These are phyloP conservation scores for Plagodis dolabraria DNA, from an alignment of 2,888 invertebrate species.

Conservation along the genomic window DNA sequence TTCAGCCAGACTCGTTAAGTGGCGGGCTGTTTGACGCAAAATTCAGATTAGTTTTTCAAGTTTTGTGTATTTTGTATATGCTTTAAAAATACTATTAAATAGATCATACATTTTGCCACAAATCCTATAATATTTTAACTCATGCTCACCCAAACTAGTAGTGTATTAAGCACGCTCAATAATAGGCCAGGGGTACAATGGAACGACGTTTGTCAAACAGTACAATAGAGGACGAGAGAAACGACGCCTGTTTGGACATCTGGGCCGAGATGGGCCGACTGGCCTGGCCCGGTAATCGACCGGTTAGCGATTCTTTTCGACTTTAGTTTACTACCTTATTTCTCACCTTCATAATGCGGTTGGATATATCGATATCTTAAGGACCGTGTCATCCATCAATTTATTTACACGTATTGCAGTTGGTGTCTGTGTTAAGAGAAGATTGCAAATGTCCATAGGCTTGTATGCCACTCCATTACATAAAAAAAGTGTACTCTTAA, in stretches of 20 bases:
- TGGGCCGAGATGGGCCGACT: constrained; percentile 56
- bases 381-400: too few relatives aligned
- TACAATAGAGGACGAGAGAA: constrained; percentile 62
- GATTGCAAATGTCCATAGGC: too few relatives aligned
- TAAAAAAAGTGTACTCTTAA: too few relatives aligned
- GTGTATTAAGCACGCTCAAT: constrained; percentile 76
- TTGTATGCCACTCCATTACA: too few relatives aligned
- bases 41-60: too few relatives aligned
- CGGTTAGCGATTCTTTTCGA: constrained; percentile 43
- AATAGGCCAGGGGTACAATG: constrained; percentile 68
- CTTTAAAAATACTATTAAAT: too few relatives aligned
- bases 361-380: constrained; percentile 15
- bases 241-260: constrained; percentile 75
- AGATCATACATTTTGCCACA: too few relatives aligned
- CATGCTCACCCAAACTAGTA: constrained; percentile 57
- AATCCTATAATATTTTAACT: constrained; percentile 11
- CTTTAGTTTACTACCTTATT: constrained; percentile 16
- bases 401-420: too few relatives aligned
- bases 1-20: too few relatives aligned
- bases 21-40: too few relatives aligned
- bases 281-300: constrained; percentile 41
- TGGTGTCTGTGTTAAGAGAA: too few relatives aligned
- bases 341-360: constrained; percentile 18
- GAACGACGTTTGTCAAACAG: constrained; percentile 64
- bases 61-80: too few relatives aligned